Evolutionary conservation across 2,797 vertebrate species (phyloP), one percentile per base, ranked within the genome.

Genomic region (Oreonectes daqikongensis): DNA sequence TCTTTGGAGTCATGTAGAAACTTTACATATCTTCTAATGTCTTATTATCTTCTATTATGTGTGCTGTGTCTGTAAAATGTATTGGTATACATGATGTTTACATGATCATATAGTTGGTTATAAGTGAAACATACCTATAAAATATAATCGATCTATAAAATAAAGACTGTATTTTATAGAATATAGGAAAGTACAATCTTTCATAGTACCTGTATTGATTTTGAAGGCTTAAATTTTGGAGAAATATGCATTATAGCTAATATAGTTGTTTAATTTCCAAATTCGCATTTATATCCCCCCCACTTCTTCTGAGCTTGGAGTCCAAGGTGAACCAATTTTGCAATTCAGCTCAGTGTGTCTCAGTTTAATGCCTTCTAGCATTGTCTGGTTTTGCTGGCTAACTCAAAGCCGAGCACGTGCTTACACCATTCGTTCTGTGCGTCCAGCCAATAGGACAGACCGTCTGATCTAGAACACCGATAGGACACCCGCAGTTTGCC

Each of bases 401-500:
- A 81, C 68, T 75, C 76, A 78, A 59, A 57, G 24, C 66, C 14
- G 61, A 75, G 55, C 69, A 78, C 75, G 77, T 70, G 69, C 61
- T 82, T 79, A 79, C 61, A 74, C 52, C 71, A 72, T 66, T 46
- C 24, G 18, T 61, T 59, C 65, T 61, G 65, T 59, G 44, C 18
- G 32, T 66, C 59, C 57, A n/a, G 63, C 22, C 70, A 63, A 57
- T 88, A 87, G 79, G 83, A 79, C 79, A 68, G 15, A 74, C 72
- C 79, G 66, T 67, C 83, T 86, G 85, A 87, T 86, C 84, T 84
- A 83, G 85, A 89, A 71, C 86, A 83, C 87, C 83, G 87, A 88
- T 90, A 87, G 81, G 84, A 84, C 87, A 85, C 86, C 87, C 90
- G 63, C 53, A 53, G 44, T 77, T 87, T 86, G 84, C 81, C 87